These are phyloP conservation scores for Synergus itoensis DNA, from an alignment of 2,888 invertebrate genomes.

Conservation along the genomic window DNA sequence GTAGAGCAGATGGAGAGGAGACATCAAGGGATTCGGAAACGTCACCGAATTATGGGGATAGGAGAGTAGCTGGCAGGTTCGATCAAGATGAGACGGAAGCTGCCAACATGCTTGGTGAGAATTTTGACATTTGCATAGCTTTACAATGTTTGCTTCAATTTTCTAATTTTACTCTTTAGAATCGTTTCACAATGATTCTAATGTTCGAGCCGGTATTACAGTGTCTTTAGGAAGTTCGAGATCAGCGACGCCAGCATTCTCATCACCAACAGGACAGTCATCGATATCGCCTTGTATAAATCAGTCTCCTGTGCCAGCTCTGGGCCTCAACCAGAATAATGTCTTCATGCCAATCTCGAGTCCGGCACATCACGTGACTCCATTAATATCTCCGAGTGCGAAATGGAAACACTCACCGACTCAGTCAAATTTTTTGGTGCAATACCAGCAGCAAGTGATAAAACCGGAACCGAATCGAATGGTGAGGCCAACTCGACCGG, in stretches of 20 bases:
- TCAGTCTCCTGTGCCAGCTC: slow-evolving; percentile 83
- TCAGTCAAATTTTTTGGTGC: slow-evolving; percentile 78
- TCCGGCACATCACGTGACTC: slow-evolving; percentile 80
- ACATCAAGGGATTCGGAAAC: slow-evolving; percentile 94
- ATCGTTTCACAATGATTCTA: background rate
- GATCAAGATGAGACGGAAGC: slow-evolving; percentile 98
- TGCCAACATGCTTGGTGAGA: slow-evolving; percentile 93
- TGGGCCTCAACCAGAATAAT: slow-evolving; percentile 87
- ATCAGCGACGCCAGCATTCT: slow-evolving; percentile 94
- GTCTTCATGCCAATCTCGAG: slow-evolving; percentile 95
- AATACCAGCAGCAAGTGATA: slow-evolving; percentile 77
- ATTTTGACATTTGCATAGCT: slow-evolving; percentile 36
- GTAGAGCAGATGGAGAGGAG: slow-evolving; percentile 89
- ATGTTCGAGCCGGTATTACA: slow-evolving; percentile 72
- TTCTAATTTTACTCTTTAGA: background rate
- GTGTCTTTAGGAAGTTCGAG: slow-evolving; percentile 96
- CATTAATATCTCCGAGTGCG: slow-evolving; percentile 71
- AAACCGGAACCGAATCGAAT: slow-evolving; percentile 83
- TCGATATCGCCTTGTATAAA: slow-evolving; percentile 83
- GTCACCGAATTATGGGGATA: slow-evolving; percentile 88
- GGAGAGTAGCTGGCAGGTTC: slow-evolving; percentile 89
- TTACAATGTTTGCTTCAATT: slow-evolving; percentile 46
- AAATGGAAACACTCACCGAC: slow-evolving; percentile 77
- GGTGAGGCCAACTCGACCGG: slow-evolving; percentile 81
- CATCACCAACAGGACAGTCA: slow-evolving; percentile 85